Evolutionary conservation across 2,797 vertebrate genomes (phyloP).

Genomic region (Falco concolor): DNA sequence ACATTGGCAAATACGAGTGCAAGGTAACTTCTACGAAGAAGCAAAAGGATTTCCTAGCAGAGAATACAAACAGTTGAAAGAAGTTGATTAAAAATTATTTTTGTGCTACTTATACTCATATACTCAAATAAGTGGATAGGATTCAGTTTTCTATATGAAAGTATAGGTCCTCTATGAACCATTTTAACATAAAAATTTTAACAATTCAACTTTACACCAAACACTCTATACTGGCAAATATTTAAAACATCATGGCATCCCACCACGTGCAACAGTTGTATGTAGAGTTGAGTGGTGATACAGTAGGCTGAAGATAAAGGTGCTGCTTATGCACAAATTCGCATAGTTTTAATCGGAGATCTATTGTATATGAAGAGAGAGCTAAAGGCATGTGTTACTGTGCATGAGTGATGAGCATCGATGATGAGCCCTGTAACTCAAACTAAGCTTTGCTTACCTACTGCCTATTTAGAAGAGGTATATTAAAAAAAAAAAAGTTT

Average conservation of each 20-base stretch:
- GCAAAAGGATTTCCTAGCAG: background rate
- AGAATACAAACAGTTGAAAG: background rate
- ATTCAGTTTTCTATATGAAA: background rate
- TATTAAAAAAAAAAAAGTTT: background rate
- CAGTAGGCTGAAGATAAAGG: background rate
- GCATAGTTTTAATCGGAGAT: background rate
- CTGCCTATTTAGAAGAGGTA: background rate
- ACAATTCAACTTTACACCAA: background rate
- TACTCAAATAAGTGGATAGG: background rate
- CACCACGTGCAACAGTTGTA: background rate
- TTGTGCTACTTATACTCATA: background rate
- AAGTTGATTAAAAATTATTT: background rate
- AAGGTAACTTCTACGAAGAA: background rate
- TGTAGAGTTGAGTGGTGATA: background rate
- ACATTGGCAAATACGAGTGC: background rate
- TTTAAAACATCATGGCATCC: background rate
- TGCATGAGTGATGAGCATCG: background rate
- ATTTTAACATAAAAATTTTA: background rate
- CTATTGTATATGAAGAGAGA: background rate
- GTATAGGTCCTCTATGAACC: background rate
- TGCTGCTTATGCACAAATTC: background rate
- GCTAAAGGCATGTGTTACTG: background rate
- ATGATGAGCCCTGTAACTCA: background rate
- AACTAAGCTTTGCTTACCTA: background rate
- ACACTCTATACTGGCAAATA: background rate